Conservation (phyloP, 2,797 vertebrate species). For the Octomys mimax region DNA sequence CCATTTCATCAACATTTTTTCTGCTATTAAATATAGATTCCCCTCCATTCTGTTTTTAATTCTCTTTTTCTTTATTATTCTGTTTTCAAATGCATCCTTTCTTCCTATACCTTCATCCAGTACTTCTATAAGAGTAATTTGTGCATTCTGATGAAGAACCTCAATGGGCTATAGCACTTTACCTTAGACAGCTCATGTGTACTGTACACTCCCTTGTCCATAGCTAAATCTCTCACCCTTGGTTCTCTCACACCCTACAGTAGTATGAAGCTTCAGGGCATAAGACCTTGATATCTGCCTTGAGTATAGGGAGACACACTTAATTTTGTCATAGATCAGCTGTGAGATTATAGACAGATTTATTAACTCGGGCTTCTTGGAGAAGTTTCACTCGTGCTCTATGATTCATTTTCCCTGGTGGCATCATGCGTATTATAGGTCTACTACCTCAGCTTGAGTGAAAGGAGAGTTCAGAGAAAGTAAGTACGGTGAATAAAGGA, state of each 20-base stretch:
- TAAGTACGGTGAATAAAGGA: background rate
- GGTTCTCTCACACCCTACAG: background rate
- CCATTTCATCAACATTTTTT: background rate
- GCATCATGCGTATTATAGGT: background rate
- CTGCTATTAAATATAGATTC: no score
- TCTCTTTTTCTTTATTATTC: background rate
- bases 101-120: background rate
- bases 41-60: background rate
- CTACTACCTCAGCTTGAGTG: background rate
- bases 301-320: background rate
- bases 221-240: no score
- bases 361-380: background rate
- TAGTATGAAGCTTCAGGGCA: rapidly evolving
- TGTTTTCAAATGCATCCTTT: background rate
- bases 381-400: background rate
- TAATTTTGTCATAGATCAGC: background rate
- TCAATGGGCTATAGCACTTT: rapidly evolving
- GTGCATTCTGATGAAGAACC: background rate
- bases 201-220: no score
- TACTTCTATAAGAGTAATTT: background rate
- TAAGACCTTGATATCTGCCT: background rate
- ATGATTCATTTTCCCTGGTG: background rate
- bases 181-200: background rate
- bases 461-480: background rate
- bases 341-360: background rate